Conservation (phyloP, 2,888 invertebrate genomes). For the Drosophila borealis region DNA sequence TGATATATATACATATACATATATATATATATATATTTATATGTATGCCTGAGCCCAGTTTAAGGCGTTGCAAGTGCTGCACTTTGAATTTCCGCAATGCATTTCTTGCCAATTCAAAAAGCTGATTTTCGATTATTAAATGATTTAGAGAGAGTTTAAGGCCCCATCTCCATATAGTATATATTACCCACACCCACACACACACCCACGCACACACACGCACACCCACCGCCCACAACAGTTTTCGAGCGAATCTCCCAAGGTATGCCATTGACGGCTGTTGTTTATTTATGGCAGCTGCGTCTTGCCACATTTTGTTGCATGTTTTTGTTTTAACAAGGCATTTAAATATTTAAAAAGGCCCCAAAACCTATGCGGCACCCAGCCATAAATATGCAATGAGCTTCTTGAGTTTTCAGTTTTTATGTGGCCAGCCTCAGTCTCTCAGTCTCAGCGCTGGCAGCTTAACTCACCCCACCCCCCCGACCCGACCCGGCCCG, state of each 20-base stretch:
- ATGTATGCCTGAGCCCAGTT: not conserved
- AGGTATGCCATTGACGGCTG: slow-evolving; percentile 42
- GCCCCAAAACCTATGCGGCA: slow-evolving; percentile 55
- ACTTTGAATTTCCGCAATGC: not conserved
- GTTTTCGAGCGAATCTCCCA: slow-evolving; percentile 37
- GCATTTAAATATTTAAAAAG: slow-evolving; percentile 76
- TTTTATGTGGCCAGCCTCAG: slow-evolving; percentile 30
- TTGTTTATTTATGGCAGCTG: slow-evolving; percentile 76
- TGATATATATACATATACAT: not conserved
- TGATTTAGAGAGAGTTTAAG: slow-evolving; percentile 35
- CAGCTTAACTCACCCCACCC: not conserved
- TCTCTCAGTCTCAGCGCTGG: not conserved
- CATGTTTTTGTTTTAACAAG: slow-evolving; percentile 55
- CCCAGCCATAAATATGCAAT: slow-evolving; percentile 73
- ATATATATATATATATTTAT: not conserved
- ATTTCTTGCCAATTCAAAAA: slow-evolving; percentile 18
- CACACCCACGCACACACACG: not conserved
- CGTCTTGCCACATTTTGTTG: slow-evolving; percentile 46
- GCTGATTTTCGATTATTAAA: slow-evolving; percentile 39
- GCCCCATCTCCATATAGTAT: not conserved
- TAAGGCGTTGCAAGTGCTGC: slow-evolving; percentile 9
- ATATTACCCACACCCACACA: not conserved
- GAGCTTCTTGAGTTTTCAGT: slow-evolving; percentile 58
- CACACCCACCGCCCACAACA: slow-evolving; percentile 3
- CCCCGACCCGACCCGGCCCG: not conserved